Conservation (phyloP, 2,888 invertebrate genomes). For the Entomobrya proxima region DNA sequence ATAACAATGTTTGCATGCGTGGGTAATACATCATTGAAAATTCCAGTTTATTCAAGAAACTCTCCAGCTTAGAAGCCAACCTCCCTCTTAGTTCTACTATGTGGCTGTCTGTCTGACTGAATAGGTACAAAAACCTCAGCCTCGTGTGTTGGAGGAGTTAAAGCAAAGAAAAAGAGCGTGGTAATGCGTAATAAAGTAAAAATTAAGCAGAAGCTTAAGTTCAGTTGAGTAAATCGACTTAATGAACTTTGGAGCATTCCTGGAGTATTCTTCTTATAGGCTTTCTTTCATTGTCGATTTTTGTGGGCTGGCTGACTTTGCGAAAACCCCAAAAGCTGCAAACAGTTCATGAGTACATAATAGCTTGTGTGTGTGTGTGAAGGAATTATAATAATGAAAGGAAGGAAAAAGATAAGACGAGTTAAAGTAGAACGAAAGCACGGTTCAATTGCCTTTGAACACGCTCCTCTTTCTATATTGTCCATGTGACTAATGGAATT, state of each 20-base stretch:
- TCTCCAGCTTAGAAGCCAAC: background rate
- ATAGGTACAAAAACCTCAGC: background rate
- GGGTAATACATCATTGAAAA: slow-evolving; percentile 16
- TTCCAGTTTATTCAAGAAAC: background rate
- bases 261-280: background rate
- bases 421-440: background rate
- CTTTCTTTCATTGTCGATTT: slow-evolving; percentile 12
- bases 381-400: background rate
- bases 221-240: background rate
- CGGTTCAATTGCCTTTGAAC: slow-evolving; percentile 42
- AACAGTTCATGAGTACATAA: background rate
- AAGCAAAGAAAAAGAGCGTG: background rate
- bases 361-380: background rate
- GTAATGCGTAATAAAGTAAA: slow-evolving; percentile 1
- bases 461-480: slow-evolving; percentile 27
- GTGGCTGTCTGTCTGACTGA: background rate
- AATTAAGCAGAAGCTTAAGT: background rate
- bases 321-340: background rate
- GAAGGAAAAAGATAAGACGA: slow-evolving; percentile 25
- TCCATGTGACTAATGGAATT: slow-evolving; percentile 62
- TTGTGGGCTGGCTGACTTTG: background rate
- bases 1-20: slow-evolving; percentile 11
- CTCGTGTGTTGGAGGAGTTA: background rate
- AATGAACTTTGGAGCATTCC: background rate
- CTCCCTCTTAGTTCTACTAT: background rate